Percentiles rank a stretch among this genome's conserved stretches.
Evolutionary conservation across 2,113 vertebrate species (phyloP).

Genomic region (Prietella phreatophila): DNA sequence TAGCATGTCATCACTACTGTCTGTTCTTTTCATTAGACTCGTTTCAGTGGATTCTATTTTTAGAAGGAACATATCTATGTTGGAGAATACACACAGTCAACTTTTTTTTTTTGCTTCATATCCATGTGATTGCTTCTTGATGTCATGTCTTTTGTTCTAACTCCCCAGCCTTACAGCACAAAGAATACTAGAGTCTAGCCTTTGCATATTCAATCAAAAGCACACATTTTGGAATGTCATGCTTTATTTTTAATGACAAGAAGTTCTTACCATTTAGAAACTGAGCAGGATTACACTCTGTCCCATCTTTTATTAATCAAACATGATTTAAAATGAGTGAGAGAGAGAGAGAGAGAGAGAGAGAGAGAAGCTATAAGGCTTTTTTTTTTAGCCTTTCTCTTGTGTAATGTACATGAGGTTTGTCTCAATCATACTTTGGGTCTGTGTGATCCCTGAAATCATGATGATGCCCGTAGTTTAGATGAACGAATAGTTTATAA

Average conservation of each 20-base stretch:
- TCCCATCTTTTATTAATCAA: conserved; percentile 77
- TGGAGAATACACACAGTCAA: conserved; percentile 65
- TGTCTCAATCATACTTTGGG: background rate
- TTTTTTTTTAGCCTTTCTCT: conserved; percentile 64
- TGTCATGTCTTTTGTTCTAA: conserved; percentile 61
- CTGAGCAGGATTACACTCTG: conserved; percentile 64
- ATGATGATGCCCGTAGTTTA: background rate
- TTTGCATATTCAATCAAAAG: conserved; percentile 70
- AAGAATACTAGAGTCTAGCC: conserved; percentile 68
- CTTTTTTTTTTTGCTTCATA: conserved; percentile 63
- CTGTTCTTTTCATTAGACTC: conserved; percentile 78
- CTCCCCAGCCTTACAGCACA: conserved; percentile 64
- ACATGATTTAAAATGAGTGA: conserved; percentile 59
- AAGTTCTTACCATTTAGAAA: conserved; percentile 61
- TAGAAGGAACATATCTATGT: conserved; percentile 71
- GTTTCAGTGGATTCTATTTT: conserved; percentile 74
- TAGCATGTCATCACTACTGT: conserved; percentile 49
- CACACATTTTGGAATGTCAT: conserved; percentile 66
- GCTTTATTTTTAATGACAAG: conserved; percentile 72
- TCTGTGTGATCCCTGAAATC: conserved; percentile 5
- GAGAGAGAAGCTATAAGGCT: conserved; percentile 58
- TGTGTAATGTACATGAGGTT: conserved; percentile 67
- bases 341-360: conserved; percentile 46
- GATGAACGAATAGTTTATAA: background rate
- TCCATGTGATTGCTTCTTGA: conserved; percentile 69